Evolutionary conservation across 2,888 invertebrate genomes (phyloP), one percentile per base, ranked within the genome.

Genomic region (Gerris lacustris): DNA sequence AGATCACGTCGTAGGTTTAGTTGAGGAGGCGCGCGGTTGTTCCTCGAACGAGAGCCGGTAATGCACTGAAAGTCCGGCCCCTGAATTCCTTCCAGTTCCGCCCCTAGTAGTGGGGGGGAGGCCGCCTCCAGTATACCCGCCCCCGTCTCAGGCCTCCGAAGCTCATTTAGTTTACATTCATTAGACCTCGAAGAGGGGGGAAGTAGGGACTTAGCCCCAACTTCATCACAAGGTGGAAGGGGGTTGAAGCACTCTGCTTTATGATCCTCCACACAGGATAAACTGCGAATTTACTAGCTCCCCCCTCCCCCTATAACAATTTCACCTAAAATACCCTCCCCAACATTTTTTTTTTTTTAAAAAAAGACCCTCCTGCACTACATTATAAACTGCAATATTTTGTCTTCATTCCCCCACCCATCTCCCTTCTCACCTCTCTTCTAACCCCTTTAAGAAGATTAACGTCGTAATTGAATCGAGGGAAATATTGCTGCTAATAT

Each of bases 131-230:
- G 31, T 55, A 55, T 55, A 55, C 55, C 55, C 55, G 55, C 55
- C 55, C 15, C 55, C 55, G 11, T 55, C 9, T 55, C 55, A 11
- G 9, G 31, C 31, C 31, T 11, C 55, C 55, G 9, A 55, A 55
- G 15, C 55, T 55, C 55, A 55, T 55, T 55, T 55, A 55, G 55
- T 55, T 55, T 55, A 55, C 55, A 55, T 55, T 55, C 55, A 55
- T 55, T 55, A 55, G 55, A 55, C 31, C 31, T 55, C 15, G 55
- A 15, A 55, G 55, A 11, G 15, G 9, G 55, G 15, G 55, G 55
- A 31, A 31, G 31, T 31, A 31, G 31, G 31, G 31, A 31, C 31
- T 31, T 55, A 55, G 11, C 55, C 55, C 15, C 9, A 55, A 55
- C 11, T 55, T 55, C 55, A 55, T 55, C 55, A 55, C 15, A 55